Evolutionary conservation across 2,113 vertebrate genomes (phyloP).

Genomic region (Raphicerus campestris): DNA sequence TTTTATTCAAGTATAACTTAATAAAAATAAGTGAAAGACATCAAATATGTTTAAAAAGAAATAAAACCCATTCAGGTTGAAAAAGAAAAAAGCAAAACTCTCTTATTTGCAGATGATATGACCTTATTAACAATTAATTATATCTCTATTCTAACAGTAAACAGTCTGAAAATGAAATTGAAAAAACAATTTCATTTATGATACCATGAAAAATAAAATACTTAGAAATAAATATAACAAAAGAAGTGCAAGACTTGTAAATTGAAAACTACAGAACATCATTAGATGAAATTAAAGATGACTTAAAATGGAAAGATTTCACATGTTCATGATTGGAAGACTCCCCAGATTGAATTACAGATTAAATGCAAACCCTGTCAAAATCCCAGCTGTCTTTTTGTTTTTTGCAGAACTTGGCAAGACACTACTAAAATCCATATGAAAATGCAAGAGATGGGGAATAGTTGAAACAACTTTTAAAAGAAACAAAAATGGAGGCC

Average conservation of each 20-base stretch:
- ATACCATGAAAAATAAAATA: neutral
- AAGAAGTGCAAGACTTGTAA: neutral
- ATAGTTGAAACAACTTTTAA: neutral
- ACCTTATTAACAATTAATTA: neutral
- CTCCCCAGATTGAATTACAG: neutral
- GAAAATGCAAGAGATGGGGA: neutral
- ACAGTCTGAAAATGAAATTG: neutral
- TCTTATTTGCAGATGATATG: neutral
- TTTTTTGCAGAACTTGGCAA: neutral
- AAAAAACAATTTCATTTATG: neutral
- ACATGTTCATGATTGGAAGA: neutral
- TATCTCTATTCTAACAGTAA: neutral
- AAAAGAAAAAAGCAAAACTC: neutral
- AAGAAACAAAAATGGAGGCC: neutral
- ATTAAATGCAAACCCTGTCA: neutral
- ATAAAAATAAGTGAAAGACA: neutral
- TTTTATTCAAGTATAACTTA: neutral
- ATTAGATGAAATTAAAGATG: neutral
- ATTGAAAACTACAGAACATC: neutral
- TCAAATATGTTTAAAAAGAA: neutral
- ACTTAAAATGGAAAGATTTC: neutral
- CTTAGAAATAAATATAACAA: neutral
- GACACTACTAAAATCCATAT: neutral
- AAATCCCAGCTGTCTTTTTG: neutral
- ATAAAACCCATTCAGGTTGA: neutral